Evolutionary conservation across 2,888 invertebrate genomes (phyloP), one percentile per base, ranked within the genome.

Genomic region (Pterostichus madidus): DNA sequence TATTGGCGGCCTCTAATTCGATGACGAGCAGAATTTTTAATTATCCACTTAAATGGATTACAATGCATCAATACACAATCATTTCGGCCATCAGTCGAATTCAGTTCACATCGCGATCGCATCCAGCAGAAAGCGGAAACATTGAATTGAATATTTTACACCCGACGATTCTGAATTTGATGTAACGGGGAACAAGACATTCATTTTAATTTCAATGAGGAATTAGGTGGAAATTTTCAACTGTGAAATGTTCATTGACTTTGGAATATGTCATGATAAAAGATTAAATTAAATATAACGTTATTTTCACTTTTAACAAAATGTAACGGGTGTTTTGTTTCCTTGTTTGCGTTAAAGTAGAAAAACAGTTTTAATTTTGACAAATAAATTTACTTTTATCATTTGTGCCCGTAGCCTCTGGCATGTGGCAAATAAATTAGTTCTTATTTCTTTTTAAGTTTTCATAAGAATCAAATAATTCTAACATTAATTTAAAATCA

Each of bases 21-120:
- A 86, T 87, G 87, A 88, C 87, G 87, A 86, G 87, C 86, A 87
- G 86, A 86, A 86, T 86, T 87, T 87, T 86, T 86, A 86, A 80
- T 80, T 80, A 80, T 80, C 80, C 80, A 80, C 56, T 80, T 80
- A 80, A 71, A 35, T 71, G 68, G 46, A 71, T 71, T 71, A 71
- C 68, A 71, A 71, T 80, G 80, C 64, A 49, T 80, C 64, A 80
- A 80, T 80, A 80, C 80, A 80, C 80, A 80, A 68, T 80, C 80
- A 79, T 35, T 79, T 49, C 61, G 13, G 76, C 79, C 59, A 79
- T 79, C 64, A 59, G 61, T 61, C 64, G 49, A 24, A 11, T 35
- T 59, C 64, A 79, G 31, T 79, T 79, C 79, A 46, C 61, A 46
- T 79, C 24, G 79, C 32, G 39, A 39, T 68, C 68, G 53, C 13